Evolutionary conservation across 2,888 invertebrate species (phyloP).

Genomic region (Acanthococcus lagerstroemiae): DNA sequence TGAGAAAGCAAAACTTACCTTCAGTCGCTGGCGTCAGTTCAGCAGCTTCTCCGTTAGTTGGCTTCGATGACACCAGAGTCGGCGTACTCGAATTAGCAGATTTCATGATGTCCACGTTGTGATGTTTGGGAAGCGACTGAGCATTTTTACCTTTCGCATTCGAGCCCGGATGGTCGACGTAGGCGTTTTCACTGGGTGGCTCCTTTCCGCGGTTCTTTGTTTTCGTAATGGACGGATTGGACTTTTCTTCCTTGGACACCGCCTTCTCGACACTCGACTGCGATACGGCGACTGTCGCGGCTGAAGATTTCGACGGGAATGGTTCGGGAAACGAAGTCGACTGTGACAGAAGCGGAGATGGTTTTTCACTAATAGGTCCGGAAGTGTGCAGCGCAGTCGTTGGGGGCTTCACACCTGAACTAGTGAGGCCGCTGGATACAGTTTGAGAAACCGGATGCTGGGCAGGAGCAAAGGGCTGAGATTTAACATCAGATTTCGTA

Average conservation of each 20-base stretch:
- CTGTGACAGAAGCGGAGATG: neutral
- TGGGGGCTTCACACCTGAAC: neutral
- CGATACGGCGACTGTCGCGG: neutral
- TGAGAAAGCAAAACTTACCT: constrained; percentile 6
- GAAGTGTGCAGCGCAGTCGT: constrained; percentile 2
- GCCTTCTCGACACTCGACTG: neutral
- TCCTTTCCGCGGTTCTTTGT: constrained; percentile 10
- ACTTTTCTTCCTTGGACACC: constrained; percentile 9
- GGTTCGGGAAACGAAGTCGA: constrained; percentile 1
- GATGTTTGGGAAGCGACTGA: neutral
- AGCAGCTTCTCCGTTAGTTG: constrained; percentile 14
- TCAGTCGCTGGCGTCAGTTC: neutral
- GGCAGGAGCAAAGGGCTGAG: neutral
- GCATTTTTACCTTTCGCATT: neutral
- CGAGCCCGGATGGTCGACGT: neutral
- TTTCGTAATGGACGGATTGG: constrained; percentile 20
- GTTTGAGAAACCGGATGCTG: too few species aligned
- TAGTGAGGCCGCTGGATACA: neutral
- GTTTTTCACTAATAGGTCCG: constrained; percentile 6
- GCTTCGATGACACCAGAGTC: constrained; percentile 1
- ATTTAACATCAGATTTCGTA: neutral
- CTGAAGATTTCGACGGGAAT: neutral
- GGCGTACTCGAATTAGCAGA: neutral
- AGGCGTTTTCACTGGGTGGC: neutral
- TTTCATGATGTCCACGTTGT: neutral